Base-by-base conservation (phyloP, 2,888 invertebrate genomes). In the Trichopria drosophilae region DNA sequence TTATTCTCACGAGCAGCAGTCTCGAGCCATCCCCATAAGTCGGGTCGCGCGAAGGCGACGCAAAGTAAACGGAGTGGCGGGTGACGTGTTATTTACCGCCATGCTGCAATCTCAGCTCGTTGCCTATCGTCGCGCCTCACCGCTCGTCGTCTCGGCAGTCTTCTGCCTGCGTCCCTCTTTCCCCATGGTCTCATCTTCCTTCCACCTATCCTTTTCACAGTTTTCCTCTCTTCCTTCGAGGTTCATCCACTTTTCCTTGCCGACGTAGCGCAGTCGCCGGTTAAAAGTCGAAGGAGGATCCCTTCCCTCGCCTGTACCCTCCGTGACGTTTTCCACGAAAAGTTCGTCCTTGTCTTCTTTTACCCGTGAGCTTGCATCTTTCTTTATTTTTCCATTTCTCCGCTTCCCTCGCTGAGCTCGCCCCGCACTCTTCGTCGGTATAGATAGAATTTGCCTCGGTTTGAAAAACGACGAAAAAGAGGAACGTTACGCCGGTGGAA, bases 41-140 rank as follows among this genome's bases (percentile, higher is more conserved):
- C n/a, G n/a, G n/a, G n/a, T n/a, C n/a, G n/a, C n/a, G n/a, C n/a
- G n/a, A n/a, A n/a, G n/a, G n/a, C 37, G 53, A 58, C 51, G 59
- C 52, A 69, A 66, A 65, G 65, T 65, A 67, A 67, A 66, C 65
- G 60, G 59, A 68, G 60, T 63, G 61, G 62, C 63, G 65, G 60
- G 59, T 67, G 67, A 69, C 67, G 69, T 68, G 64, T 70, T 68
- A 71, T 71, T 70, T 70, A 69, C 68, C 61, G 62, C 57, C 64
- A 60, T 62, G 61, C 60, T 62, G 66, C 64, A 69, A 69, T 67
- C 66, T 67, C 66, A 60, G 61, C 67, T 64, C 63, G 63, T 61
- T 63, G 62, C 60, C 60, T 53, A 59, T 63, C 44, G 35, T 47
- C 31, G 39, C 31, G 32, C 28, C 48, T 35, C 39, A 23, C 19